Evolutionary conservation across 1,140 invertebrate species (phyloP), one percentile per base, ranked within the genome.

Genomic region (Calephelis virginiensis): DNA sequence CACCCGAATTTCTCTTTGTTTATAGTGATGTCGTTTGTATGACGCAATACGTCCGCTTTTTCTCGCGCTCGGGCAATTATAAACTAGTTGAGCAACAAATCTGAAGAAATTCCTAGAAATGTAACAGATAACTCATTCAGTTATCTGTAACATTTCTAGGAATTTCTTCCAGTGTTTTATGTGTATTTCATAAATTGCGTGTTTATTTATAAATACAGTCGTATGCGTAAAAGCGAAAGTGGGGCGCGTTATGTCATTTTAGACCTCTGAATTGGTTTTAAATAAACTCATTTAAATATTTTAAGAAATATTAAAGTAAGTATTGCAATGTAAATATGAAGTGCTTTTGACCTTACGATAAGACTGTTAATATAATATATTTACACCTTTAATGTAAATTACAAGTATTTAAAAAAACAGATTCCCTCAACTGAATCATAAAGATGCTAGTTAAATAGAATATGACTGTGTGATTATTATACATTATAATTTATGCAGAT

Each of bases 301-400:
- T 13, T 17, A 37, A 37, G 14, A 37, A 5, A 56, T 56, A 43
- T 56, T 56, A 56, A 56, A 37, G 14, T 37, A 56, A 11, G 50
- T 37, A 56, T 56, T 56, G 50, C 50, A 28, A 56, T 56, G 28
- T 40, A 28, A 45, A 65, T 53, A 53, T 56, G 2, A 61, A 53
- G 48, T 63, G 63, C 68, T 69, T 69, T 64, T 56, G 47, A 48
- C n/a, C 60, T 69, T 45, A 61, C 59, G 14, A 46, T 69, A 69
- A 69, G 68, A 69, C 68, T 65, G 68, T 59, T 69, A 61, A 17
- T 53, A 53, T 53, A 53, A 53, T 53, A 53, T 53, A 53, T 50
- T 50, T 53, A 53, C 49, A 53, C 8, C 14, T 53, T 53, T 53
- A 53, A 53, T 9, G 17, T 17, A 53, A 53, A 17, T 50, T 50